These are phyloP conservation scores for Rhea americana DNA, from an alignment of 2,113 vertebrate genomes.

Conservation along the genomic window DNA sequence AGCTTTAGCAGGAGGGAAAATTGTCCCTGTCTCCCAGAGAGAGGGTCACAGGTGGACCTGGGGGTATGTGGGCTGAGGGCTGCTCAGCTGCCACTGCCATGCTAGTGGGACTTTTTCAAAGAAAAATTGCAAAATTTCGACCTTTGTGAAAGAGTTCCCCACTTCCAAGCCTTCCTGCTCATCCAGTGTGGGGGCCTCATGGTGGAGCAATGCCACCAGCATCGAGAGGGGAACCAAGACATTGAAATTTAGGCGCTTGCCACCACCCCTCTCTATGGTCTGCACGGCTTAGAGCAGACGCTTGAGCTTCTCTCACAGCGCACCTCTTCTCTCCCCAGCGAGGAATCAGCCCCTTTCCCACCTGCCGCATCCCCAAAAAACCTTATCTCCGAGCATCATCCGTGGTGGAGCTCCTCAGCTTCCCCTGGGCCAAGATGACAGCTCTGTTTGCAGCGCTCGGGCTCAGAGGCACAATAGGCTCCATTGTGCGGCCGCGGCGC, in stretches of 20 bases:
- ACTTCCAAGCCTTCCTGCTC: too few species aligned
- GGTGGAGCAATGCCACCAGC: background rate
- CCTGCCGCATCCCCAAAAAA: background rate
- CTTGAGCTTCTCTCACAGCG: too few species aligned
- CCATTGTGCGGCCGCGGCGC: fast-evolving
- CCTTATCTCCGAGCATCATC: fast-evolving
- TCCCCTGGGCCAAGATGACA: too few species aligned
- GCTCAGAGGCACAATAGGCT: fast-evolving
- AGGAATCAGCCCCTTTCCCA: too few species aligned
- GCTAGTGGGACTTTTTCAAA: background rate
- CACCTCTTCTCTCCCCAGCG: too few species aligned
- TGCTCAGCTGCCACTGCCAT: too few species aligned
- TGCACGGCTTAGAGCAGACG: too few species aligned
- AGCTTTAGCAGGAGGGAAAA: background rate
- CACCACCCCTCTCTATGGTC: too few species aligned
- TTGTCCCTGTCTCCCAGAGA: fast-evolving
- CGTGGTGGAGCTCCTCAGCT: too few species aligned
- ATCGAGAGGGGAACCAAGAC: background rate
- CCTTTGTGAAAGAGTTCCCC: background rate
- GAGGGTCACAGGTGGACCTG: fast-evolving
- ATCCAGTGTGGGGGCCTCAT: background rate
- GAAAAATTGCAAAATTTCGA: background rate
- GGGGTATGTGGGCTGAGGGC: too few species aligned
- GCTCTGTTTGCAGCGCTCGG: background rate
- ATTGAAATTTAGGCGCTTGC: background rate